Conservation (phyloP, 2,113 vertebrate genomes). For the Solea senegalensis region DNA sequence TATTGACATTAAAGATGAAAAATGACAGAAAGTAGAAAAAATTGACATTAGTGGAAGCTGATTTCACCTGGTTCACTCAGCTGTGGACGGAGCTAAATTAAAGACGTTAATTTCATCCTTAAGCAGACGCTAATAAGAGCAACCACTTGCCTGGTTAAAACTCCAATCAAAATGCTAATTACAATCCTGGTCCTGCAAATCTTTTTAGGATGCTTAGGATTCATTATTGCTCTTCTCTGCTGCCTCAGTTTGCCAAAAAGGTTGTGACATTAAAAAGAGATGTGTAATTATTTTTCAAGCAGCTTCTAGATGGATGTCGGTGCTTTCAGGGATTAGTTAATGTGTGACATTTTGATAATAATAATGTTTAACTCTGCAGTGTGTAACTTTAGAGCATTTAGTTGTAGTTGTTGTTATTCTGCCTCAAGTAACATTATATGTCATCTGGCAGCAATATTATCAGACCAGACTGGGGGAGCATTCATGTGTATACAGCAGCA, state of each 20-base stretch:
- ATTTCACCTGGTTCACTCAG: constrained; percentile 38
- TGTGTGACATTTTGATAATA: no score
- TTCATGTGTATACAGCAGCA: no score
- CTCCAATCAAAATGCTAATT: constrained; percentile 68
- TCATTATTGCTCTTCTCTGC: constrained; percentile 21
- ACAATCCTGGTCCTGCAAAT: constrained; percentile 14
- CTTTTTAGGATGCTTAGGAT: constrained; percentile 31
- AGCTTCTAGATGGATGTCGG: no score
- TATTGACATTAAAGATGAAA: no score
- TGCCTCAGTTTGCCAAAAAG: background rate
- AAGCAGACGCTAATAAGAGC: constrained; percentile 44
- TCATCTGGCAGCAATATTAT: no score
- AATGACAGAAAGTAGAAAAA: no score
- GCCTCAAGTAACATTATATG: no score
- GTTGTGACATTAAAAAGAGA: constrained; percentile 13
- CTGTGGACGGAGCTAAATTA: constrained; percentile 37
- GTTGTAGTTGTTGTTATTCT: no score
- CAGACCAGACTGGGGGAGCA: no score
- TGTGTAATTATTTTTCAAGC: background rate
- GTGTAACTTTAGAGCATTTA: no score
- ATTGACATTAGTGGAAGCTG: background rate
- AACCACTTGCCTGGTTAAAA: constrained; percentile 51
- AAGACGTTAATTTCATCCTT: constrained; percentile 58
- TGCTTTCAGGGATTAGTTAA: no score
- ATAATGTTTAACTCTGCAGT: no score